A percentile compares a stretch with the other conserved stretches of the same genome.
phyloP scores from a whole-genome alignment of 2,113 vertebrate genomes.

The Pavo muticus region DNA sequence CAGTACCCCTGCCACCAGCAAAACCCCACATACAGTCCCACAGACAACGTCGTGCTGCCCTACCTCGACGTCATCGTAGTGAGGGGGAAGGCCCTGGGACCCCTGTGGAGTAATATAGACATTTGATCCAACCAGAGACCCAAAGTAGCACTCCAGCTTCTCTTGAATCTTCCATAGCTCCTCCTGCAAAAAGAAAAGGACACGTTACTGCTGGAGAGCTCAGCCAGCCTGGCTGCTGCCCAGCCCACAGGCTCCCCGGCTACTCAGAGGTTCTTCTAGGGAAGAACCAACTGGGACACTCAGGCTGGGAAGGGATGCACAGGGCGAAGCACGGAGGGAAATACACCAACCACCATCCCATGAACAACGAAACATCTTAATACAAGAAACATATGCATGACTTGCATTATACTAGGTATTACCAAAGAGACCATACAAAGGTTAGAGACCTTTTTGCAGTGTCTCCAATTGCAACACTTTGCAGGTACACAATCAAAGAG shows the following conservation, averaged over 20 bases:
- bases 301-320: neutral
- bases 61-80: conserved; percentile 96
- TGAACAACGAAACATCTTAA: neutral
- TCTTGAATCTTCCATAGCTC: conserved; percentile 94
- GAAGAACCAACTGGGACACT: neutral
- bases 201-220: neutral
- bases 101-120: conserved; percentile 90
- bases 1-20: neutral
- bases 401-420: neutral
- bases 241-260: too few relatives aligned
- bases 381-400: neutral
- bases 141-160: conserved; percentile 92
- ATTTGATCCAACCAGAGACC: conserved; percentile 91
- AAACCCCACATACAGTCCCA: neutral
- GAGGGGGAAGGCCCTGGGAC: conserved; percentile 91
- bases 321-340: neutral
- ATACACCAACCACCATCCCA: neutral
- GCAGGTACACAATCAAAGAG: neutral
- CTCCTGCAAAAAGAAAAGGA: conserved; percentile 74
- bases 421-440: neutral
- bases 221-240: neutral
- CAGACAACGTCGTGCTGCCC: neutral
- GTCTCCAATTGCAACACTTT: neutral
- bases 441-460: neutral
- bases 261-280: neutral